Evolutionary conservation across 1,140 invertebrate species (phyloP).

Genomic region (Melitaea cinxia): DNA sequence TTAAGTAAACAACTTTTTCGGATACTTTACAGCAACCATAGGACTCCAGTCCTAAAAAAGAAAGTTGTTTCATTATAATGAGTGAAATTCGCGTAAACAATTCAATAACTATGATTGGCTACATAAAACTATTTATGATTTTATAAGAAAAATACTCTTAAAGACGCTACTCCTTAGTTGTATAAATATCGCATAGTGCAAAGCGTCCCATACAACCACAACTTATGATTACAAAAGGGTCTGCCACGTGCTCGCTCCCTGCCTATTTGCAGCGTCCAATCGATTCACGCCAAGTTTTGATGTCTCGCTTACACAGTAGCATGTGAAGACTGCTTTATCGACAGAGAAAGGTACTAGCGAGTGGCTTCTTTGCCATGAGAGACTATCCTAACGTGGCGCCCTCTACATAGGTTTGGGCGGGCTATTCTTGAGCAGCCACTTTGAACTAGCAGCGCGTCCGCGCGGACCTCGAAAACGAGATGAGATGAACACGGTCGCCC

Average conservation of each 20-base stretch:
- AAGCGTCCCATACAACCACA: constrained; percentile 30
- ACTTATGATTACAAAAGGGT: constrained; percentile 54
- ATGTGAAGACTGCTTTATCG: constrained; percentile 64
- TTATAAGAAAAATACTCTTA: background rate
- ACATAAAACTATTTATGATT: too few species aligned
- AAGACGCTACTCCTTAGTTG: background rate
- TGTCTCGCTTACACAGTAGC: constrained; percentile 56
- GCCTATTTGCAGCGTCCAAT: constrained; percentile 74
- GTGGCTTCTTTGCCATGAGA: constrained; percentile 58
- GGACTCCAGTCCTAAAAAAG: too few species aligned
- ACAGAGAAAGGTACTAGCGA: constrained; percentile 71
- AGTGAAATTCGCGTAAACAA: too few species aligned
- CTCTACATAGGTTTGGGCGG: constrained; percentile 45
- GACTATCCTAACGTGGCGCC: constrained; percentile 71
- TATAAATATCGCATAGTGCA: background rate
- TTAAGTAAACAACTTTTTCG: too few species aligned
- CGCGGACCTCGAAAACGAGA: constrained; percentile 56
- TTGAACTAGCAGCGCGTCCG: constrained; percentile 58
- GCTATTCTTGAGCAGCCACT: constrained; percentile 43
- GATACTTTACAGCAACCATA: too few species aligned
- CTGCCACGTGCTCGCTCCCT: constrained; percentile 73
- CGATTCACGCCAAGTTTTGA: constrained; percentile 58
- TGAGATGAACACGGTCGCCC: constrained; percentile 65
- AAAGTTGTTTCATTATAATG: too few species aligned
- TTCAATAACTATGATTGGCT: too few species aligned